Conservation (phyloP, 1,140 invertebrate species). For the Bombus fervidus region DNA sequence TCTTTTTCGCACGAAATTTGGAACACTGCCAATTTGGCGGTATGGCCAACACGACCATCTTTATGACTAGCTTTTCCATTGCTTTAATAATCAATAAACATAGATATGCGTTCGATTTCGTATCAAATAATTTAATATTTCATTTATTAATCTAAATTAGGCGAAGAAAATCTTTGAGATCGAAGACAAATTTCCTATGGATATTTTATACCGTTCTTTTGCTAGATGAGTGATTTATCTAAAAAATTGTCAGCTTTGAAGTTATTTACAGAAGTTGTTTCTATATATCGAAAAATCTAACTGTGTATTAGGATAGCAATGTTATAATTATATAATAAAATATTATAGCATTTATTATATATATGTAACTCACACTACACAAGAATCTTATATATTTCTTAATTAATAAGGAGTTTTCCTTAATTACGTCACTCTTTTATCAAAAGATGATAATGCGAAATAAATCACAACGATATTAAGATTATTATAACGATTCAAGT, state of each 20-base stretch:
- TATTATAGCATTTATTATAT: too few relatives aligned
- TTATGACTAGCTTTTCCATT: background rate
- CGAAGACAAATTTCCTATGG: background rate
- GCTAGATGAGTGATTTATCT: too few relatives aligned
- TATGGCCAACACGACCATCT: background rate
- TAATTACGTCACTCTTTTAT: background rate
- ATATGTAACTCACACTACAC: too few relatives aligned
- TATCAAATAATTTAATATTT: background rate
- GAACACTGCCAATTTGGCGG: constrained; percentile 14
- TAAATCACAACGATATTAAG: background rate
- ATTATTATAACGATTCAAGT: background rate
- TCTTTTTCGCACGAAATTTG: constrained; percentile 22
- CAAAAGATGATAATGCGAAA: background rate
- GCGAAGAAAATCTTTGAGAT: too few relatives aligned
- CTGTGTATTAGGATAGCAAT: too few relatives aligned
- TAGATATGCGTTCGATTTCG: background rate
- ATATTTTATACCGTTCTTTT: background rate
- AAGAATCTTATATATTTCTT: too few relatives aligned
- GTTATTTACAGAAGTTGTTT: too few relatives aligned
- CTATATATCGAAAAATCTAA: too few relatives aligned
- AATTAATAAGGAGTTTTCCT: too few relatives aligned
- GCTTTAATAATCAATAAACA: constrained; percentile 35
- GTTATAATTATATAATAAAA: too few relatives aligned
- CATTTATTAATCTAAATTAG: too few relatives aligned
- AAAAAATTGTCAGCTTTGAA: too few relatives aligned